Conservation (phyloP, 2,888 invertebrate genomes). For the Deladenus siricidicola region DNA sequence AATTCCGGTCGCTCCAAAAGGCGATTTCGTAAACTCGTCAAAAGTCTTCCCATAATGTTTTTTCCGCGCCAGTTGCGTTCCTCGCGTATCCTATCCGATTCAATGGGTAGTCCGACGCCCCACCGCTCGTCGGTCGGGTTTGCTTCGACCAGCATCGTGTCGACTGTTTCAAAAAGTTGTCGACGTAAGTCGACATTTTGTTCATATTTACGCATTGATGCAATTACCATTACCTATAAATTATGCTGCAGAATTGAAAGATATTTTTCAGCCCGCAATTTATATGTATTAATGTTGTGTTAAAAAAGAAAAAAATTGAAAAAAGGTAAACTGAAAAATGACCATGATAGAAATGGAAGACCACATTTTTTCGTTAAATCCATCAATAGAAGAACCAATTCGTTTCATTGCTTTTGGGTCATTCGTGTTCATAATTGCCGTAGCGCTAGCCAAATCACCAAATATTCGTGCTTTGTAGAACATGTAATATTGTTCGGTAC, state of each 20-base stretch:
- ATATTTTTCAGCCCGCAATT: background rate
- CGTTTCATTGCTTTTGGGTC: conserved; percentile 25
- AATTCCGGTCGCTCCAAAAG: conserved; percentile 15
- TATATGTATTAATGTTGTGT: background rate
- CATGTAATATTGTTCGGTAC: conserved; percentile 30
- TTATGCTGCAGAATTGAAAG: background rate
- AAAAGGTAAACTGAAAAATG: background rate
- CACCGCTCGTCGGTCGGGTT: conserved; percentile 18
- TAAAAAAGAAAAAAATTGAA: background rate
- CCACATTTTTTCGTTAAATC: conserved; percentile 20
- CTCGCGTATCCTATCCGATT: conserved; percentile 8
- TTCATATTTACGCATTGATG: conserved; percentile 10
- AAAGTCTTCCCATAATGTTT: conserved; percentile 16
- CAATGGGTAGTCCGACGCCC: conserved; percentile 15
- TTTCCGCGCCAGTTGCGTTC: conserved; percentile 11
- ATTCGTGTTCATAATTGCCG: conserved; percentile 16
- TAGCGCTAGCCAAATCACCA: conserved; percentile 14
- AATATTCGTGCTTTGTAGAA: conserved; percentile 22
- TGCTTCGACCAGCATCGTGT: conserved; percentile 16
- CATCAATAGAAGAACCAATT: conserved; percentile 13
- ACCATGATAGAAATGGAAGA: conserved; percentile 14
- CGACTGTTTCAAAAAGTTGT: conserved; percentile 13
- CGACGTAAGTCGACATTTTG: conserved; percentile 13
- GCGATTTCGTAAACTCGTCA: conserved; percentile 14
- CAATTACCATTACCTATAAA: conserved; percentile 18